Percentiles rank a stretch among this genome's conserved stretches.
Evolutionary conservation across 1,140 invertebrate species (phyloP).

Genomic region (Sycobia sp.): DNA sequence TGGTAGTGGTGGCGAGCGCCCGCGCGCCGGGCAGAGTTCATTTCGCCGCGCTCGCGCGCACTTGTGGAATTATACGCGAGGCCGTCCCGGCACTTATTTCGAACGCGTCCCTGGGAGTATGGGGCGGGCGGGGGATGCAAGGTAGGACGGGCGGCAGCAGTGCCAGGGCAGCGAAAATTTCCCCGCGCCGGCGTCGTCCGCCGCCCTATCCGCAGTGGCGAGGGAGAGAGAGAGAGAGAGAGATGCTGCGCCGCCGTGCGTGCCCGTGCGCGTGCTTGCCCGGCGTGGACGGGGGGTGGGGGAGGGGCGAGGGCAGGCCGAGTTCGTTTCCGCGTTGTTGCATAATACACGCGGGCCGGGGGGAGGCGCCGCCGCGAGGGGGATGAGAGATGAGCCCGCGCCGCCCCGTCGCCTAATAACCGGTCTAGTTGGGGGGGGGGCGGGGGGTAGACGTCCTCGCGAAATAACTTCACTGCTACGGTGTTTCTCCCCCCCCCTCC

Average conservation of each 20-base stretch:
- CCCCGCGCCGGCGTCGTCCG: background rate
- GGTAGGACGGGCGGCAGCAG: slow-evolving; percentile 32
- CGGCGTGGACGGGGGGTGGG: too few relatives aligned
- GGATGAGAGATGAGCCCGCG: slow-evolving; percentile 60
- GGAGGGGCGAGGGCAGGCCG: slow-evolving; percentile 19
- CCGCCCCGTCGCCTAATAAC: slow-evolving; percentile 34
- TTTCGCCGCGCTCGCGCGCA: slow-evolving; percentile 29
- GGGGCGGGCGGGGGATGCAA: background rate
- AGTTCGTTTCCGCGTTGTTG: slow-evolving; percentile 61
- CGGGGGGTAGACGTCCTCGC: too few relatives aligned
- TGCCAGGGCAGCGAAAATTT: background rate
- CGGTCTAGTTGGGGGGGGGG: too few relatives aligned
- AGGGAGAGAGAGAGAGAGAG: background rate
- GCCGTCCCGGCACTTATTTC: slow-evolving; percentile 43
- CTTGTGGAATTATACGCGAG: slow-evolving; percentile 40
- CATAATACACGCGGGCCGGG: slow-evolving; percentile 60
- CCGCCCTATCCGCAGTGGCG: background rate
- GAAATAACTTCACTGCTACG: slow-evolving; percentile 22
- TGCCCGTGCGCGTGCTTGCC: too few relatives aligned
- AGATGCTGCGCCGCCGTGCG: too few relatives aligned
- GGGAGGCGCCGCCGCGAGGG: slow-evolving; percentile 45
- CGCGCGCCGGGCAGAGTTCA: slow-evolving; percentile 13
- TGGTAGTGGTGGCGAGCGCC: too few relatives aligned
- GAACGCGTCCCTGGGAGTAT: slow-evolving; percentile 19
- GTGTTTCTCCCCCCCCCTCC: too few relatives aligned